Percentiles rank a stretch among this genome's conserved stretches.
These are phyloP conservation scores for Saccopteryx leptura DNA, from an alignment of 2,113 vertebrate species.

Conservation along the genomic window DNA sequence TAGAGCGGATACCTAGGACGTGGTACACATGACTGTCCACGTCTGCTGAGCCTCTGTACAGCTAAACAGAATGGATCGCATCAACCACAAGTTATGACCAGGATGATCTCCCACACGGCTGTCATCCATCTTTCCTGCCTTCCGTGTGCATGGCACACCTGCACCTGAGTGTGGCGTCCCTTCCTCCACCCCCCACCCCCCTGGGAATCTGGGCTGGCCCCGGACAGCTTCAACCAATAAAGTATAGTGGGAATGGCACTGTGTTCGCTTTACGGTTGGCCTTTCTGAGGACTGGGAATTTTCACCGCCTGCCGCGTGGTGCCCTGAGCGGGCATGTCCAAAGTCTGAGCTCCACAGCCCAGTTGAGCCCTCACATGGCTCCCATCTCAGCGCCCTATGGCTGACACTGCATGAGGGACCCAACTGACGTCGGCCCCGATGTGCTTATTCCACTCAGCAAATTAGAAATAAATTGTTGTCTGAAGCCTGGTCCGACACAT, in stretches of 20 bases:
- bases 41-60: not conserved
- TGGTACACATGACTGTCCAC: not conserved
- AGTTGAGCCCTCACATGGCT: rapidly evolving
- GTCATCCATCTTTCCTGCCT: not conserved
- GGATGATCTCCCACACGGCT: not conserved
- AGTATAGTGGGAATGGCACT: not conserved
- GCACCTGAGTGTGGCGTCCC: not conserved
- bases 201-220: not conserved
- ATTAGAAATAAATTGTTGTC: not conserved
- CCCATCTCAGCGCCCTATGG: not conserved
- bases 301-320: not conserved
- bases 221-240: not conserved
- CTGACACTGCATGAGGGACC: not conserved
- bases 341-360: not conserved
- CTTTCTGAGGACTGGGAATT: not conserved
- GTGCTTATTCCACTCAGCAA: not conserved
- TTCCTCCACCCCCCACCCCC: not conserved
- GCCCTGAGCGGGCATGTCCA: not conserved
- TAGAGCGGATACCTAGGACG: not conserved
- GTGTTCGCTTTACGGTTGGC: not conserved
- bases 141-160: not conserved
- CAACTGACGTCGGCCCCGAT: not conserved
- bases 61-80: not conserved
- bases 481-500: not conserved
- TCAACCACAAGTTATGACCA: not conserved